Evolutionary conservation across 1,140 invertebrate species (phyloP), one percentile per base, ranked within the genome.

Genomic region (Bombus affinis): DNA sequence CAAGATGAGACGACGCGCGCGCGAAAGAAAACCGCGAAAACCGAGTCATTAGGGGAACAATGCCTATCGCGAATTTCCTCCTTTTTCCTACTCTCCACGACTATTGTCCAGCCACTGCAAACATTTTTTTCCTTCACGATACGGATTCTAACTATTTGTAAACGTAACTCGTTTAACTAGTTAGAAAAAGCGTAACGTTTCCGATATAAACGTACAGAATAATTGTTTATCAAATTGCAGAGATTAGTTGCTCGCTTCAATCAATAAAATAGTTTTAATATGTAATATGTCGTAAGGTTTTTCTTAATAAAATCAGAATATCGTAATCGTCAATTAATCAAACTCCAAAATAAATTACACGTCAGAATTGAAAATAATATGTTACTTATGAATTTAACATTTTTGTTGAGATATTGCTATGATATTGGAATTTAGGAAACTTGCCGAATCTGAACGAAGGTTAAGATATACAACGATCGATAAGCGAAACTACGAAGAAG

Each of bases 1-100:
- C 57, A n/a, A 75, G 74, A 79, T 25, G 76, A 59, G 75, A 70
- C 76, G 44, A 42, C 53, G 37, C 28, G 47, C 44, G 25, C 28
- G 35, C 74, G n/a, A 71, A 42, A 37, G 37, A 42, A 79, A 80
- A 84, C 83, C 76, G 39, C 83, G 37, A 62, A 72, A 84, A 79
- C 66, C 76, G 39, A 79, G 76, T 80, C 83, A 84, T 84, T 84
- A 84, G 22, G 76, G 22, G 68, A 84, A 84, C 83, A 84, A 84
- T 84, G 68, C n/a, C 83, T 71, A 84, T 78, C 75, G 75, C 53
- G 53, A 44, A 76, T 83, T 84, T 79, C n/a, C 47, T 80, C n/a
- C 37, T 12, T 28, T 68, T 70, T 65, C 15, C 37, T 39, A 28
- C 37, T 1, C 22, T 18, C 10, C 5, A 4, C 18, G 81, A n/a